Base-by-base conservation (phyloP, 2,113 vertebrate genomes). In the Irena cyanogastra region DNA sequence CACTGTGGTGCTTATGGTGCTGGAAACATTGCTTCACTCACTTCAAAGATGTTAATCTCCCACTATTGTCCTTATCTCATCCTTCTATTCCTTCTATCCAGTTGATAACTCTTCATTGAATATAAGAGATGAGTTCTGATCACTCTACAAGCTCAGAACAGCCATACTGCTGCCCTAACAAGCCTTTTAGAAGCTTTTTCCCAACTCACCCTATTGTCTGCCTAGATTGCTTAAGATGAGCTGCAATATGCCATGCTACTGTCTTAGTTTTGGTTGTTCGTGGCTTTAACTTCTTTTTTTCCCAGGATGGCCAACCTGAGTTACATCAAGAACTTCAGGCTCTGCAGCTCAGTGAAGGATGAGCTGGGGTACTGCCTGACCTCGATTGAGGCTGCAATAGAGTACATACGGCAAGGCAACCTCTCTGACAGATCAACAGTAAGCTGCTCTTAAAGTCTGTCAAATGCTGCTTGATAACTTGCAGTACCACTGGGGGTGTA, bases 271-370 rank as follows among this genome's bases (percentile, higher is more conserved):
- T 26, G 26, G n/a, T 64, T 16, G 4, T 60, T 94, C 20, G 64
- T 9, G 7, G 23, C 42, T 85, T 83, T 53, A 74, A 56, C 74
- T 80, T 78, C 65, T 74, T 83, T 23, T 59, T 70, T 20, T 28
- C 10, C 1, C 96, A 99, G 99, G 99, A 99, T 99, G 98, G 99
- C 99, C 69, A 99, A 99, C 95, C 97, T 99, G 97, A 99, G 98
- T 97, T 99, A 99, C 94, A 99, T 99, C 81, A 99, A 99, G 97
- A 99, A 99, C 98, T 99, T 99, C 97, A 98, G 98, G 90, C 99
- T 99, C 90, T 99, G 98, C 97, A 98, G 98, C 89, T 99, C 98
- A 1, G 97, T 98, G 16, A 99, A 99, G 97, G 99, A 99, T 83
- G 99, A 99, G 60, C 61, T 99, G 95, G 99, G 99, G 45, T 99